A percentile compares a stretch with the other conserved stretches of the same genome.
Conservation (phyloP, 2,797 vertebrate genomes). For the Cossypha polioptera region DNA sequence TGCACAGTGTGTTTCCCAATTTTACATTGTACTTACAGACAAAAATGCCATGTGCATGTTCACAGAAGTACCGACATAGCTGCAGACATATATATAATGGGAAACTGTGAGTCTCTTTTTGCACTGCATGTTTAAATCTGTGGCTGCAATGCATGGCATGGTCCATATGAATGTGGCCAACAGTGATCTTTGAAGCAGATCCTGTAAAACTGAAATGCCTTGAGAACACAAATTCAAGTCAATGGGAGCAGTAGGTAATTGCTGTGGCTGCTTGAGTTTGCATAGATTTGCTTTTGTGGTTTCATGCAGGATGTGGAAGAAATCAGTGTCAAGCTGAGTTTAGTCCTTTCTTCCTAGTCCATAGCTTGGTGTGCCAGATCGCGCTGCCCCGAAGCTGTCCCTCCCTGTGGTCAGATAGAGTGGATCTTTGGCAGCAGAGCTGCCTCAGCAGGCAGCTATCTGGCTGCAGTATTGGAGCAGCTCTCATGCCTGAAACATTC, state of each 20-base stretch:
- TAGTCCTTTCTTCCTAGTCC: not conserved
- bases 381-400: constrained; percentile 25
- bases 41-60: not conserved
- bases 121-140: not conserved
- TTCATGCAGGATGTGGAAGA: constrained; percentile 46
- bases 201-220: not conserved
- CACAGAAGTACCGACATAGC: not conserved
- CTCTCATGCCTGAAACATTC: not conserved
- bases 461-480: not conserved
- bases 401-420: constrained; percentile 7
- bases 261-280: not conserved
- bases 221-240: not conserved
- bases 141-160: not conserved
- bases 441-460: constrained; percentile 5
- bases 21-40: not conserved
- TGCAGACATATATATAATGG: rapidly evolving
- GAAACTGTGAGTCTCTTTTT: not conserved
- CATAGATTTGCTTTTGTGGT: constrained; percentile 39
- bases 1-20: not conserved
- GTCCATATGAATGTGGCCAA: not conserved
- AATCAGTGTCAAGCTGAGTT: constrained; percentile 34
- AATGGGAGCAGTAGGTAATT: not conserved
- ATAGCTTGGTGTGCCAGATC: not conserved
- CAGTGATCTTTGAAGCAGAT: not conserved
- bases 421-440: not conserved